These are phyloP conservation scores for Rhingia rostrata DNA, from an alignment of 2,888 invertebrate genomes.

Conservation along the genomic window DNA sequence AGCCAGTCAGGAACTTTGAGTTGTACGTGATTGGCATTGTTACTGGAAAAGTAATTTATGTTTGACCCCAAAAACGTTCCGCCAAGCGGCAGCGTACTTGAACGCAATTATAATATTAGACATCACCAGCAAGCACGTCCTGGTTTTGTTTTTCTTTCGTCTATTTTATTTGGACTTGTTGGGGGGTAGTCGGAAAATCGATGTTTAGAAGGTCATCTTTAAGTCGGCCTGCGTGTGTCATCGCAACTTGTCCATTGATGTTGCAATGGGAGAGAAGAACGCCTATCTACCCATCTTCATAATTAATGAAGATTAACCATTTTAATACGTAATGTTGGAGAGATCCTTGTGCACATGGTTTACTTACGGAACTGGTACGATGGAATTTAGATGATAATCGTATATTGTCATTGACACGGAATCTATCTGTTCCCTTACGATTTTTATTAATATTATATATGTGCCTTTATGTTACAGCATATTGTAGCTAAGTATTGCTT, in stretches of 20 bases:
- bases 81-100: constrained; percentile 50
- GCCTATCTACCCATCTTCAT: not conserved
- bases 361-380: too few relatives aligned
- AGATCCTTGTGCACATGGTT: too few relatives aligned
- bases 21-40: constrained; percentile 72
- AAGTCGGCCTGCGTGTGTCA: not conserved
- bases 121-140: constrained; percentile 59
- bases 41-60: constrained; percentile 71
- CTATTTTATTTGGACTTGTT: constrained; percentile 27
- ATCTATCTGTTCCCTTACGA: too few relatives aligned
- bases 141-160: constrained; percentile 45
- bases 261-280: not conserved
- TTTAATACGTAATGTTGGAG: not conserved
- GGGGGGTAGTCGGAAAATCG: constrained; percentile 27
- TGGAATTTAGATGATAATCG: too few relatives aligned
- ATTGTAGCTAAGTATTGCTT: too few relatives aligned
- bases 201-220: constrained; percentile 31
- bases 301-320: not conserved
- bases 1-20: constrained; percentile 67
- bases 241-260: not conserved
- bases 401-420: too few relatives aligned
- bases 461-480: too few relatives aligned
- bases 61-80: constrained; percentile 68
- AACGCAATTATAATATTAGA: constrained; percentile 72
- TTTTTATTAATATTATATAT: too few relatives aligned